Conservation (phyloP, 2,888 invertebrate genomes). For the Epinotia demarniana region DNA sequence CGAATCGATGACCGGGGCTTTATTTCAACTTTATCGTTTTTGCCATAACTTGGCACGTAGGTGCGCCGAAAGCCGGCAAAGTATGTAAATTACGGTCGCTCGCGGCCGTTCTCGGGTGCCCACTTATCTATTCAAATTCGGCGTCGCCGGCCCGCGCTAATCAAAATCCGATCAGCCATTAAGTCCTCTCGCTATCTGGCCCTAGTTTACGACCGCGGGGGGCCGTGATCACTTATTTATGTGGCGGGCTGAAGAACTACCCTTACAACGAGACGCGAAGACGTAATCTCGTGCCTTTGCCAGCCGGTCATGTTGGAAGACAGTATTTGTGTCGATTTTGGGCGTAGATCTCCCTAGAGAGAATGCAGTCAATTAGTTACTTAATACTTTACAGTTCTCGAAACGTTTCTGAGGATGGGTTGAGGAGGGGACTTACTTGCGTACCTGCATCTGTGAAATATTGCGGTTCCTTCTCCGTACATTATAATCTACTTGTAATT, state of each 20-base stretch:
- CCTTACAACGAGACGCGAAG: constrained; percentile 64
- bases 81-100: constrained; percentile 85
- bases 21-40: constrained; percentile 84
- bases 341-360: no score
- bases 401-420: no score
- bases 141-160: constrained; percentile 82
- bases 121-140: constrained; percentile 85
- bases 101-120: constrained; percentile 80
- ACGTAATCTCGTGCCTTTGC: constrained; percentile 12
- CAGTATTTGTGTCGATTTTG: neutral
- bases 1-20: constrained; percentile 80
- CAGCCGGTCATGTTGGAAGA: constrained; percentile 1
- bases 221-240: constrained; percentile 81
- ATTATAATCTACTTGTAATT: no score
- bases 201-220: constrained; percentile 81
- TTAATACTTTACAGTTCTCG: no score
- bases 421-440: no score
- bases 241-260: constrained; percentile 82
- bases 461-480: no score
- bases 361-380: no score
- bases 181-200: constrained; percentile 83
- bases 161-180: constrained; percentile 85
- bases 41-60: constrained; percentile 81
- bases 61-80: constrained; percentile 81
- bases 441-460: no score